Percentiles rank a stretch among this genome's conserved stretches.
These are phyloP conservation scores for Disparrhopalites patrizii DNA, from an alignment of 2,888 invertebrate genomes.

Conservation along the genomic window DNA sequence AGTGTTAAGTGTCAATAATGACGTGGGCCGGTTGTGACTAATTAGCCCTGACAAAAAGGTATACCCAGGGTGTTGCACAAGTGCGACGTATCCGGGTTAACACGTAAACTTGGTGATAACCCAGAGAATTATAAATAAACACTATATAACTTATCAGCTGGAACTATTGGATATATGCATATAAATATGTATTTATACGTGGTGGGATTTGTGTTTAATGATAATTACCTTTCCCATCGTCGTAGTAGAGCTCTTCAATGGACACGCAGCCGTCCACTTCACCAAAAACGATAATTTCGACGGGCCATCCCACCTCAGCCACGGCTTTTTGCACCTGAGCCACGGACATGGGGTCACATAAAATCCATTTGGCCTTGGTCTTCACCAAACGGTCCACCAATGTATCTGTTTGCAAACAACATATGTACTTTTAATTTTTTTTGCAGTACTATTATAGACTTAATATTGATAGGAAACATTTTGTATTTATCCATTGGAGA, in stretches of 20 bases:
- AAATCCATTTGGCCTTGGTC: conserved; percentile 41
- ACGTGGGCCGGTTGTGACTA: no score
- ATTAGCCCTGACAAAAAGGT: no score
- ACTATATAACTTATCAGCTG: no score
- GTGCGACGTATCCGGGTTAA: no score
- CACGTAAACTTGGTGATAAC: no score
- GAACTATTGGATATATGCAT: background rate
- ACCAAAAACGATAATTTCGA: conserved; percentile 40
- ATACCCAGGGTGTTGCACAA: no score
- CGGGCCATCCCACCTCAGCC: conserved; percentile 31
- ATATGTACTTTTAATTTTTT: background rate
- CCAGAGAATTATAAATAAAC: background rate
- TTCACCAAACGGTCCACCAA: conserved; percentile 39
- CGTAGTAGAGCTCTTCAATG: conserved; percentile 37
- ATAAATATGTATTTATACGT: background rate
- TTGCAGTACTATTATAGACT: no score
- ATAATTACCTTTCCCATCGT: conserved; percentile 40
- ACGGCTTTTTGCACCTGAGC: conserved; percentile 36
- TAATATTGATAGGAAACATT: no score
- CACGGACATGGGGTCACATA: conserved; percentile 38
- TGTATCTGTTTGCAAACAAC: conserved; percentile 32
- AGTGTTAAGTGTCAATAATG: no score
- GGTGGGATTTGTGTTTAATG: background rate
- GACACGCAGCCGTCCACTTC: conserved; percentile 32
- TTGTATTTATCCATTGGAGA: no score